Conservation (phyloP, 2,113 vertebrate genomes). For the Gobio gobio region DNA sequence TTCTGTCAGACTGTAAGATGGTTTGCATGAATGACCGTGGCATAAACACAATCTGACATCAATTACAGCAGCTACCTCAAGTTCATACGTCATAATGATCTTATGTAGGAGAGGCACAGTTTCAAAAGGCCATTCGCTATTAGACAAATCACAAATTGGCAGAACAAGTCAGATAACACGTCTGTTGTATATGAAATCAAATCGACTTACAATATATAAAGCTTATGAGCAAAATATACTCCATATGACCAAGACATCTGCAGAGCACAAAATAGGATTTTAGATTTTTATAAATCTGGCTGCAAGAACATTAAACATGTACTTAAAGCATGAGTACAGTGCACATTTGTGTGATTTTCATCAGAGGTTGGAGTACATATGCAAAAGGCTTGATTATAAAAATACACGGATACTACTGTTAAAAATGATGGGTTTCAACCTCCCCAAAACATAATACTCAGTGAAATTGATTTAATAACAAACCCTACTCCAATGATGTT, state of each 20-base stretch:
- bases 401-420: neutral
- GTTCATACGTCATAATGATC: conserved; percentile 64
- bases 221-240: conserved; percentile 21
- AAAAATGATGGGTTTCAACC: neutral
- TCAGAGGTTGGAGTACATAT: conserved; percentile 20
- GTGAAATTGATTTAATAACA: neutral
- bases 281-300: conserved; percentile 43
- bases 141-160: conserved; percentile 36
- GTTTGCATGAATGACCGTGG: neutral
- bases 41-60: neutral
- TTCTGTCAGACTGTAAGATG: neutral
- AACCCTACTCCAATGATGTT: neutral
- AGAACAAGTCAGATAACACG: neutral
- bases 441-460: neutral
- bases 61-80: conserved; percentile 32
- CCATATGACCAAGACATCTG: conserved; percentile 40
- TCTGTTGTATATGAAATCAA: neutral
- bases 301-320: conserved; percentile 39
- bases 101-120: conserved; percentile 77
- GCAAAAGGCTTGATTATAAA: neutral
- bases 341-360: conserved; percentile 10
- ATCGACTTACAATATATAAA: neutral
- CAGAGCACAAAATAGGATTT: conserved; percentile 52
- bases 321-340: conserved; percentile 56
- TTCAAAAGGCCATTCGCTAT: conserved; percentile 76